Conservation (phyloP, 2,888 invertebrate genomes). For the Alsophila aescularia region DNA sequence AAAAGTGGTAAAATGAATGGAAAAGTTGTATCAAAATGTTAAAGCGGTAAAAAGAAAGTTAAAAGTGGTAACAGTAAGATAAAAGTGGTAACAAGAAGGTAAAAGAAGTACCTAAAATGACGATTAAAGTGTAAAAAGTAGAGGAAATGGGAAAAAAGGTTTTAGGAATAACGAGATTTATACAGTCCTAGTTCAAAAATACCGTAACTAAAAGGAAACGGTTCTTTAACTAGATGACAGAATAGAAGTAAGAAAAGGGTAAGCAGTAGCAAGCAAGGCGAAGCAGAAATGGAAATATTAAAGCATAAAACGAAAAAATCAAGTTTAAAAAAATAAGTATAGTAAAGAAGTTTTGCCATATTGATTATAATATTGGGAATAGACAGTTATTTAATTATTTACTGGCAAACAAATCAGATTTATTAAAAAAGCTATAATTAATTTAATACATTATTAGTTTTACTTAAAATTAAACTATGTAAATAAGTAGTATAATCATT, state of each 20-base stretch:
- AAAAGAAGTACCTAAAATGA: background rate
- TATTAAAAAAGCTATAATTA: too few relatives aligned
- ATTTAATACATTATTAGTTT: background rate
- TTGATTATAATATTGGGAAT: background rate
- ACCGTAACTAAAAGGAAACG: background rate
- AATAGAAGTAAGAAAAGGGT: constrained; percentile 31
- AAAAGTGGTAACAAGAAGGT: too few relatives aligned
- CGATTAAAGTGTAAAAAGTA: constrained; percentile 2
- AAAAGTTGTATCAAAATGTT: too few relatives aligned
- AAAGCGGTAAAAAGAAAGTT: too few relatives aligned
- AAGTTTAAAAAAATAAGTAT: background rate
- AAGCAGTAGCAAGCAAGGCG: constrained; percentile 50
- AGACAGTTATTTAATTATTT: too few relatives aligned
- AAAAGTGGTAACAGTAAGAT: too few relatives aligned
- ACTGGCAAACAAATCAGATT: too few relatives aligned
- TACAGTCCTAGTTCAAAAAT: background rate
- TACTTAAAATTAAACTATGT: background rate
- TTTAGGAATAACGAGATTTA: constrained; percentile 6
- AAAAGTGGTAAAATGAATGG: too few relatives aligned
- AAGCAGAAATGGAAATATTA: constrained; percentile 49
- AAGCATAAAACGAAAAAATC: constrained; percentile 34
- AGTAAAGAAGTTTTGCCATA: background rate
- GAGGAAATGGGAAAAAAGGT: constrained; percentile 10
- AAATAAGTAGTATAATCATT: background rate
- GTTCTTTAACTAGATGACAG: constrained; percentile 4